Evolutionary conservation across 2,113 vertebrate species (phyloP), one percentile per base, ranked within the genome.

Genomic region (Potamarius usumacintae): DNA sequence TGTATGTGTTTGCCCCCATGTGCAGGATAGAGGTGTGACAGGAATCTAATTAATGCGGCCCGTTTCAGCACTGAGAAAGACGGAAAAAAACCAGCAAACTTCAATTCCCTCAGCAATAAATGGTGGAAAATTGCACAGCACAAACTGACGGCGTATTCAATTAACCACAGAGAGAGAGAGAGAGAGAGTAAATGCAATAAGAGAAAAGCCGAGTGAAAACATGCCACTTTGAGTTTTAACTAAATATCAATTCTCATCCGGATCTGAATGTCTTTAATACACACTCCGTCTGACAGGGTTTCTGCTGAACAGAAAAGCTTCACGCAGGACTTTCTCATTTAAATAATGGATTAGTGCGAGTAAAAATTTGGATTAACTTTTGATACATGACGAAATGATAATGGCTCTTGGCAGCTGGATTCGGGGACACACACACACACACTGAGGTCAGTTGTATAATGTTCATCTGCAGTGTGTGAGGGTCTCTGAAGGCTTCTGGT

Each of bases 31-130:
- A 74, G 57, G 69, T 76, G 86, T 87, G 80, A 83, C 81, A 12
- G 69, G 81, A 87, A 83, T 87, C 48, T 87, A 83, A 87, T 83
- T 87, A 87, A 42, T 12, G 52, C n/a, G 17, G 48, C 55, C 7
- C 10, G 22, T 27, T 83, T 77, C 50, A 58, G 77, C 69, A 5
- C 69, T 27, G 79, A 71, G 25, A 50, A 78, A 60, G 50, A 30
- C 7, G 30, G 25, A 25, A 6, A 5, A 62, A 34, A 78, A 79
- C 25, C 9, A 22, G 52, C 84, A 63, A 78, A 79, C 60, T 79
- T 71, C 63, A 58, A 42, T 27, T 60, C 85, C 82, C 77, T 67
- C 17, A 52, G 55, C 50, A 69, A 80, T 69, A 86, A 81, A 86
- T 5, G 55, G 52, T 25, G 34, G 50, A 62, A 34, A 81, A 57